Evolutionary conservation across 2,113 vertebrate genomes (phyloP).

Genomic region (Pimephales promelas): DNA sequence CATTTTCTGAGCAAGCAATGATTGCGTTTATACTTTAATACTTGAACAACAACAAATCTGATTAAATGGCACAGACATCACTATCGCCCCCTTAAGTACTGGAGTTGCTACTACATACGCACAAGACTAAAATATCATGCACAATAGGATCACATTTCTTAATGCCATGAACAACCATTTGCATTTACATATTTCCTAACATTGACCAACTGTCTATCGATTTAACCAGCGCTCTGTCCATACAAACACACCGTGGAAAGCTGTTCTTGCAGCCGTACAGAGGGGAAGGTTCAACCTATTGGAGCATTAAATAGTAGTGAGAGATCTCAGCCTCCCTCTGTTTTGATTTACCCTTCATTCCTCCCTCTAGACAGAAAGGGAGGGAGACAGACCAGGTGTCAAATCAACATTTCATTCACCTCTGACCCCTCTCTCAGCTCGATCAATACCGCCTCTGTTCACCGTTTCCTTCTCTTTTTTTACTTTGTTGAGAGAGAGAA

Average conservation of each 20-base stretch:
- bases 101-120: neutral
- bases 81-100: neutral
- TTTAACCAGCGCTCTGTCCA: too few species aligned
- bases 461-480: slow-evolving; percentile 10
- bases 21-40: neutral
- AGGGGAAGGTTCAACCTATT: neutral
- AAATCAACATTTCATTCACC: slow-evolving; percentile 40
- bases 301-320: slow-evolving; percentile 30
- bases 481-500: slow-evolving; percentile 12
- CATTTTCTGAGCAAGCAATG: neutral
- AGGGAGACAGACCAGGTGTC: slow-evolving; percentile 12
- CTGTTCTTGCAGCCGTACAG: neutral
- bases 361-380: slow-evolving; percentile 15
- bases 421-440: slow-evolving; percentile 29
- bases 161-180: neutral
- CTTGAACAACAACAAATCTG: neutral
- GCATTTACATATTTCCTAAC: neutral
- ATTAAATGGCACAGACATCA: neutral
- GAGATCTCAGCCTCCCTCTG: neutral
- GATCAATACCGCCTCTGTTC: slow-evolving; percentile 37
- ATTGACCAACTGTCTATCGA: neutral
- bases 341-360: slow-evolving; percentile 37
- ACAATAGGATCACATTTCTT: neutral
- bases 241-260: neutral
- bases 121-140: neutral